These are phyloP conservation scores for Molanna angustata DNA, from an alignment of 2,888 invertebrate genomes.

Conservation along the genomic window DNA sequence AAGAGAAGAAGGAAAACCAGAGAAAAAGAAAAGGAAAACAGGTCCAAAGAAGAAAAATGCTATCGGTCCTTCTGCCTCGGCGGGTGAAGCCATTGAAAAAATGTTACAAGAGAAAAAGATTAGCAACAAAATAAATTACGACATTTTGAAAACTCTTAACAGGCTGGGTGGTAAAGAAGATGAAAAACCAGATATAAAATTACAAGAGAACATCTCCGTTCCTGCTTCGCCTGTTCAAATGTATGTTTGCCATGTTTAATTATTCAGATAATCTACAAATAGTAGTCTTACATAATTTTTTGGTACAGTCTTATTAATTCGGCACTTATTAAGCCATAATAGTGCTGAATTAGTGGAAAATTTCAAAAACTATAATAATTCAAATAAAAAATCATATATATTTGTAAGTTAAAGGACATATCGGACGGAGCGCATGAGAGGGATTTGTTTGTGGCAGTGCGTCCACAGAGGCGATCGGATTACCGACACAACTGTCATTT, in stretches of 20 bases:
- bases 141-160: conserved; percentile 83
- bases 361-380: no score
- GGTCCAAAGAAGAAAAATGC: conserved; percentile 60
- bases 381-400: no score
- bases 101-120: conserved; percentile 95
- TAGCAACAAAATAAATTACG: conserved; percentile 97
- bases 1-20: conserved; percentile 82
- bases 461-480: no score
- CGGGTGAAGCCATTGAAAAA: conserved; percentile 92
- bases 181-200: conserved; percentile 33
- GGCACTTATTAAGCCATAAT: no score
- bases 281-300: no score
- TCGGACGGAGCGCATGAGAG: no score
- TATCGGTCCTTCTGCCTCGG: conserved; percentile 63
- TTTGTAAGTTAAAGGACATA: no score
- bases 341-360: not conserved
- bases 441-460: no score
- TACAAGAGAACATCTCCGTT: conserved; percentile 3
- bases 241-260: conserved; percentile 10
- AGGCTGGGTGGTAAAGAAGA: conserved; percentile 40
- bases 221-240: conserved; percentile 19
- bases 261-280: no score
- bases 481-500: no score
- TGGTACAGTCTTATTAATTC: no score
- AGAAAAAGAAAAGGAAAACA: conserved; percentile 73